Percentiles rank a stretch among this genome's conserved stretches.
Conservation (phyloP, 2,888 invertebrate genomes). For the Monochamus alternatus region DNA sequence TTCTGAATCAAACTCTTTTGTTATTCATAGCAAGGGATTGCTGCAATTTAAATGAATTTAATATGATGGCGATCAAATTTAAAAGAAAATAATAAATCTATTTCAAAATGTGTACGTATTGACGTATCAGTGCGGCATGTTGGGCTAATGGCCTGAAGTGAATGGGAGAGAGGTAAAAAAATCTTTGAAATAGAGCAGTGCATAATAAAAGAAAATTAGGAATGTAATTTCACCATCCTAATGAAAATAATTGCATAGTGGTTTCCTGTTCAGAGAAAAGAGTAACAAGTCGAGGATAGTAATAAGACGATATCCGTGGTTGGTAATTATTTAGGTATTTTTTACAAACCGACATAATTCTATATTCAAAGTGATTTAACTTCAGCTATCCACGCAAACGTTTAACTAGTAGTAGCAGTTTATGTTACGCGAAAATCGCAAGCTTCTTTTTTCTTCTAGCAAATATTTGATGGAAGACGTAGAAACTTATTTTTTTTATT, state of each 20-base stretch:
- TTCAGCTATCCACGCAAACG: too few species aligned
- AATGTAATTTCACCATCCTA: constrained; percentile 1
- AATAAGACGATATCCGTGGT: background rate
- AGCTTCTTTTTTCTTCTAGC: too few species aligned
- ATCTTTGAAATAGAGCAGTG: constrained; percentile 3
- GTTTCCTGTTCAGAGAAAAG: constrained; percentile 5
- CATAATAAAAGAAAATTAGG: constrained; percentile 8
- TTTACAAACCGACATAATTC: too few species aligned
- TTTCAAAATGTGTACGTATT: constrained; percentile 1
- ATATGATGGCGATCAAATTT: background rate
- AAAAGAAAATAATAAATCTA: background rate
- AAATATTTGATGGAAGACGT: too few species aligned
- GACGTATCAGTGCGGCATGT: background rate
- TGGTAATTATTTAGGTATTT: background rate
- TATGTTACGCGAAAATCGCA: too few species aligned
- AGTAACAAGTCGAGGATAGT: background rate
- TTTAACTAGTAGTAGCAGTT: too few species aligned
- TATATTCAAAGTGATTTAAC: too few species aligned
- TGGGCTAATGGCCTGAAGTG: background rate
- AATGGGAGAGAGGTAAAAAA: constrained; percentile 3
- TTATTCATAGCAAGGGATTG: background rate
- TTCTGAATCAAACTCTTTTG: background rate
- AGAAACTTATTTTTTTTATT: too few species aligned
- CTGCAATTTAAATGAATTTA: background rate
- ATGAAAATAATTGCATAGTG: constrained; percentile 9